These are phyloP conservation scores for Podarcis muralis DNA, from an alignment of 2,113 vertebrate genomes.

Conservation along the genomic window DNA sequence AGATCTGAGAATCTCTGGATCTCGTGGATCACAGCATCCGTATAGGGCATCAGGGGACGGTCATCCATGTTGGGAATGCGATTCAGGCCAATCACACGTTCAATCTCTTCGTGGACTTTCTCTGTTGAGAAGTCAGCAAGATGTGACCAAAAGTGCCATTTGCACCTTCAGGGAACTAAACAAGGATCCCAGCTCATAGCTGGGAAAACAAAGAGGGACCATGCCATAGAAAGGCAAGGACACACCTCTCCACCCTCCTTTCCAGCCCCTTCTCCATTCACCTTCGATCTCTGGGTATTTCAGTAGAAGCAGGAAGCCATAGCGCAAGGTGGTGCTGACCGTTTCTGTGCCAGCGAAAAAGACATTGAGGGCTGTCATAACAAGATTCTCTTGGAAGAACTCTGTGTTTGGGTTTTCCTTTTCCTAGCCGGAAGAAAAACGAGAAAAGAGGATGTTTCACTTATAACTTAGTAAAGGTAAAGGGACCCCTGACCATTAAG, in stretches of 20 bases:
- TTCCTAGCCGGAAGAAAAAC: conserved; percentile 25
- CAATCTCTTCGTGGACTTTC: conserved; percentile 68
- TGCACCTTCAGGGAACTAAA: too few relatives aligned
- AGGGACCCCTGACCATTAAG: too few relatives aligned
- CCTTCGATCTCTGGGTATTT: conserved; percentile 54
- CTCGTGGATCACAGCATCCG: conserved; percentile 53
- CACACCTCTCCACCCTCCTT: background rate
- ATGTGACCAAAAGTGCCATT: background rate
- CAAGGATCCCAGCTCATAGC: too few relatives aligned
- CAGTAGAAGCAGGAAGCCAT: conserved; percentile 49
- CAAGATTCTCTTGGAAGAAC: conserved; percentile 40
- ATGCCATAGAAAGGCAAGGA: too few relatives aligned
- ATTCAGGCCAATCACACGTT: conserved; percentile 56
- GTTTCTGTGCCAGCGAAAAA: conserved; percentile 59
- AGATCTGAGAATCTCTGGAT: conserved; percentile 57
- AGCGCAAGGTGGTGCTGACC: conserved; percentile 49
- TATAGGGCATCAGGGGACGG: conserved; percentile 67
- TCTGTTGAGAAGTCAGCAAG: conserved; percentile 32
- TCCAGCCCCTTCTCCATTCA: background rate
- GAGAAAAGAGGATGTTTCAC: too few relatives aligned
- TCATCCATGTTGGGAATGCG: conserved; percentile 55
- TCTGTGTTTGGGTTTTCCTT: conserved; percentile 32
- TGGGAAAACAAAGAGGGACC: background rate
- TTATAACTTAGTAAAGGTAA: too few relatives aligned
- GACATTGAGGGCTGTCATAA: conserved; percentile 17